Percentiles rank a stretch among this genome's conserved stretches.
phyloP scores from a whole-genome alignment of 2,888 invertebrate genomes.

The Drosophila kanekoi region DNA sequence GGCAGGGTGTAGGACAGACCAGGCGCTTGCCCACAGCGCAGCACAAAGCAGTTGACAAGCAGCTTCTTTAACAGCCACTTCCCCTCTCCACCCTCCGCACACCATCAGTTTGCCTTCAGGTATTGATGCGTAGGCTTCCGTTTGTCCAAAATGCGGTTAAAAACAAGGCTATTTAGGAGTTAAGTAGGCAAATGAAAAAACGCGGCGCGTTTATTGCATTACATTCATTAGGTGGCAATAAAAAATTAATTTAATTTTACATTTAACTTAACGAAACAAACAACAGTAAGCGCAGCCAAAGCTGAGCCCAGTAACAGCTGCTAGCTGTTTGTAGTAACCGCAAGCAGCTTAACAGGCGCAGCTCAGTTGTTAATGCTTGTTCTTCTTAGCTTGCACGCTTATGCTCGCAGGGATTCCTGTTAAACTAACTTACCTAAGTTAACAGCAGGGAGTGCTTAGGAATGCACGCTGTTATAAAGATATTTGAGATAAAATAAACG shows the following conservation, averaged over 20 bases:
- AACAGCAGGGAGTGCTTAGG: neutral
- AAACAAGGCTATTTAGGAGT: conserved; percentile 40
- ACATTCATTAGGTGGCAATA: conserved; percentile 8
- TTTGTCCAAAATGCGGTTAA: conserved; percentile 38
- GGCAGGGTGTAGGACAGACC: conserved; percentile 60
- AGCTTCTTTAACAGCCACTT: conserved; percentile 35
- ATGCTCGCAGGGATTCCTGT: neutral
- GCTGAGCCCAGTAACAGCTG: neutral
- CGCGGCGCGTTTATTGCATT: conserved; percentile 36
- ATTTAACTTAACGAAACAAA: neutral
- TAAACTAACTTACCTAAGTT: neutral
- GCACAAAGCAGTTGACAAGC: conserved; percentile 65
- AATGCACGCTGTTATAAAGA: conserved; percentile 4
- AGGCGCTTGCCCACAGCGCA: conserved; percentile 19
- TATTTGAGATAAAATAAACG: conserved; percentile 2
- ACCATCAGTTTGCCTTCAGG: conserved; percentile 6
- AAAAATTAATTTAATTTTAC: conserved; percentile 19
- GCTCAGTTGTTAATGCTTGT: too few relatives aligned
- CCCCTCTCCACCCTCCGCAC: neutral
- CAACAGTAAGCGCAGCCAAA: conserved; percentile 1
- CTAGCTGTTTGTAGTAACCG: neutral
- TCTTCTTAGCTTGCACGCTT: too few relatives aligned
- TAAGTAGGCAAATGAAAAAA: conserved; percentile 33
- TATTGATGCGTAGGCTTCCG: conserved; percentile 53
- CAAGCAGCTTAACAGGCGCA: too few relatives aligned